Evolutionary conservation across 2,888 invertebrate genomes (phyloP).

Genomic region (Drosophila stalkeri): DNA sequence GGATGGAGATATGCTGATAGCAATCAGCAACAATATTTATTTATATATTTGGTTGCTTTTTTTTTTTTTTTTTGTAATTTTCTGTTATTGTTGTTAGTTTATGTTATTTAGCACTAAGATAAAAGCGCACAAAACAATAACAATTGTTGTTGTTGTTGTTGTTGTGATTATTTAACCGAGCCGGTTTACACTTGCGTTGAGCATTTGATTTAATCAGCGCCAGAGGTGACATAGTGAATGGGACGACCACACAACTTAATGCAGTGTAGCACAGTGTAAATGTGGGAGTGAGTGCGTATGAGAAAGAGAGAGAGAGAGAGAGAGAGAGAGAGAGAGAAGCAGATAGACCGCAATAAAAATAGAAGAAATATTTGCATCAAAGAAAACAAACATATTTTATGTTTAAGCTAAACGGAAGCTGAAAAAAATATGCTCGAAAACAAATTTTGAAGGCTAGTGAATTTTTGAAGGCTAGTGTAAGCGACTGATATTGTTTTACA

Average conservation of each 20-base stretch:
- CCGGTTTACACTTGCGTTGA: conserved; percentile 74
- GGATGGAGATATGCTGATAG: conserved; percentile 43
- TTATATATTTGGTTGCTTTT: conserved; percentile 28
- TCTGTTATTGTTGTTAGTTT: conserved; percentile 14
- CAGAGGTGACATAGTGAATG: conserved; percentile 47
- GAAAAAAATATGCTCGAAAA: not conserved
- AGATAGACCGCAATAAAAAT: no score
- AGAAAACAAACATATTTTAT: no score
- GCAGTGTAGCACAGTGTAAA: conserved; percentile 1
- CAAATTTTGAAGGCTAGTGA: no score
- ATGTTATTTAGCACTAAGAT: conserved; percentile 38
- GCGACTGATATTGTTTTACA: no score
- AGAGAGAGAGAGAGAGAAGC: conserved; percentile 1
- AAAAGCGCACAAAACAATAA: conserved; percentile 42
- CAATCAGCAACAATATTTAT: conserved; percentile 47
- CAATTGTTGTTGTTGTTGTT: conserved; percentile 23
- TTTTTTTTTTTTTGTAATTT: conserved; percentile 15
- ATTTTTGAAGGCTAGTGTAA: not conserved
- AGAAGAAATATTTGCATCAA: no score
- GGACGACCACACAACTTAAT: not conserved
- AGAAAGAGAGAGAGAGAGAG: not conserved
- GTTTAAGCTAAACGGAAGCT: no score
- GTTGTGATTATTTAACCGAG: conserved; percentile 65
- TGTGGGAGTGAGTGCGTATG: not conserved
- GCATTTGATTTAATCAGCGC: conserved; percentile 67